phyloP scores from a whole-genome alignment of 2,113 vertebrate genomes.

The Gallinago jamesoni region DNA sequence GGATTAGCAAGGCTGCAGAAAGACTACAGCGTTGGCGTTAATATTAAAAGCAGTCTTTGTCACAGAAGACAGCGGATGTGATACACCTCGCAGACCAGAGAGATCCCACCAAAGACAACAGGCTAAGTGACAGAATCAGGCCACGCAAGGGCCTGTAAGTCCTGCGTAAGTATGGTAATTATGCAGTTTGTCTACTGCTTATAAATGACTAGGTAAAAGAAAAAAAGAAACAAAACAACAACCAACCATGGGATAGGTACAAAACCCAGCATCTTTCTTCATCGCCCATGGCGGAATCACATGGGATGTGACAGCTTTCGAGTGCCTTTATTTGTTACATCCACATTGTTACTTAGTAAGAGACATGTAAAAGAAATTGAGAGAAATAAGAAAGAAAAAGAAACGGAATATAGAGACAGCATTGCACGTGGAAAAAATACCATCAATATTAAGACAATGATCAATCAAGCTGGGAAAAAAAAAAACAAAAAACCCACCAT shows the following conservation, averaged over 20 bases:
- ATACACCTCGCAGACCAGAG: not conserved
- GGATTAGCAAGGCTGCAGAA: not conserved
- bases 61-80: not conserved
- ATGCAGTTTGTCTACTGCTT: not conserved
- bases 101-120: not conserved
- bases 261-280: not conserved
- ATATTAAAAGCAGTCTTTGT: not conserved
- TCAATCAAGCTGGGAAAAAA: not conserved
- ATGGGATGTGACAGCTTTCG: not conserved
- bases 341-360: not conserved
- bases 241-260: not conserved
- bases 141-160: not conserved
- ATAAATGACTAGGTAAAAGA: not conserved
- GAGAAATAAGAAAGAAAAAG: not conserved
- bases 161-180: not conserved
- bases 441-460: not conserved
- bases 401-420: not conserved
- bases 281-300: not conserved
- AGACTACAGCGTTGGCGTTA: not conserved
- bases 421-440: not conserved
- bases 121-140: not conserved
- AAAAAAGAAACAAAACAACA: not conserved
- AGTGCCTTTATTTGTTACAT: not conserved
- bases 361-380: not conserved
- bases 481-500: not conserved